Conservation (phyloP, 1,140 invertebrate genomes). For the Eulimnadia texana region DNA sequence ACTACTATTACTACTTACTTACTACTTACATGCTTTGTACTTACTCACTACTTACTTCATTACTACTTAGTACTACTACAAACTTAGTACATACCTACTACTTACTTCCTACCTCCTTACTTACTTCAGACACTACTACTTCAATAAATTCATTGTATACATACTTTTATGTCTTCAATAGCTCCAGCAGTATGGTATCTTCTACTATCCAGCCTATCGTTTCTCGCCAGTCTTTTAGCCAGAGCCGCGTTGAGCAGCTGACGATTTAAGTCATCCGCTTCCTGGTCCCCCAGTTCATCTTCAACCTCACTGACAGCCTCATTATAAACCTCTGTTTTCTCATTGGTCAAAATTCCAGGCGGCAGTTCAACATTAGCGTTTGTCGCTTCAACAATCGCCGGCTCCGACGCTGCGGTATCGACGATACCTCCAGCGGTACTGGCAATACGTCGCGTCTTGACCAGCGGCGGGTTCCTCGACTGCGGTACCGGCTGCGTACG, state of each 20-base stretch:
- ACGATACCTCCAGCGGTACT: slow-evolving; percentile 20
- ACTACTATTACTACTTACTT: no score
- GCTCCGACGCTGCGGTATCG: neutral
- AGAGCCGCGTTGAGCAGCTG: slow-evolving; percentile 8
- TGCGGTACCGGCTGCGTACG: slow-evolving; percentile 49
- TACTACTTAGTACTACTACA: no score
- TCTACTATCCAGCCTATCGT: slow-evolving; percentile 33
- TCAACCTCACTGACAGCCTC: slow-evolving; percentile 2
- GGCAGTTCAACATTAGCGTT: slow-evolving; percentile 12
- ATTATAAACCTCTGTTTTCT: neutral
- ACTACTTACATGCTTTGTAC: no score
- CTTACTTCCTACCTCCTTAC: no score
- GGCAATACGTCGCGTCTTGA: slow-evolving; percentile 45
- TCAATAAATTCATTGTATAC: no score
- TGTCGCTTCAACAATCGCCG: slow-evolving; percentile 10
- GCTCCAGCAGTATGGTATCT: slow-evolving; percentile 49
- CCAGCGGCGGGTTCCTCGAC: slow-evolving; percentile 54
- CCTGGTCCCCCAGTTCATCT: slow-evolving; percentile 22
- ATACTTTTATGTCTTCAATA: slow-evolving; percentile 47
- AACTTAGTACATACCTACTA: no score
- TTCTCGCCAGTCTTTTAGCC: slow-evolving; percentile 34
- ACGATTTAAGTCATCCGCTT: slow-evolving; percentile 22
- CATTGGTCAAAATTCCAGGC: no score
- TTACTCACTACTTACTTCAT: no score
- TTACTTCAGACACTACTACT: no score